Base-by-base conservation (phyloP, 92 coral and sea anemone species). In the Epizoanthus rinbou region DNA sequence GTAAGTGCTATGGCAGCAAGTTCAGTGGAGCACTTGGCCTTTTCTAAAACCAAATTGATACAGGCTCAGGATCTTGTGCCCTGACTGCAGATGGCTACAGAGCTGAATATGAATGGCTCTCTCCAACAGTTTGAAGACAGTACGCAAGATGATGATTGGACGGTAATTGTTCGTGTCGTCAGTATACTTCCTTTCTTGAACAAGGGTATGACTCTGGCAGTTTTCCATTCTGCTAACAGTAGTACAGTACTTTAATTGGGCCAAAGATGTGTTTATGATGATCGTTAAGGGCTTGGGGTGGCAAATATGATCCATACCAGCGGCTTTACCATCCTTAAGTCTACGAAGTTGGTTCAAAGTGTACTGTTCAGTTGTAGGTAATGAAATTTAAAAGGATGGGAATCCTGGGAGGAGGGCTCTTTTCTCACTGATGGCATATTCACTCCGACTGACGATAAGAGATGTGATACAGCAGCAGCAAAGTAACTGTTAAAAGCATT, bases 261-360 rank as follows among this genome's bases (percentile, higher is more conserved):
- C 28, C 76, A 71, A 50, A 71, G 57, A 43, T 31, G 76, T 71
- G 22, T 71, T 69, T 35, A 69, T 37, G 28, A 71, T 35, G 11
- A 69, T 47, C 9, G 59, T 71, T 60, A 81, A 68, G 85, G 50
- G 78, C 75, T 81, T 64, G 21, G 57, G 72, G 74, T 35, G 73
- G 73, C n/a, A n/a, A n/a, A 64, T 63, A 64, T 62, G 33, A 80
- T 80, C 74, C 18, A 41, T 37, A 54, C 59, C 73, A 15, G 73
- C 15, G 23, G 84, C 84, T 58, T 80, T 64, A 37, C 60, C 22
- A 41, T 59, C 63, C 59, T 80, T 80, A 17, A 64, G 23, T 24
- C 84, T 60, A 25, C 8, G 72, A 66, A 66, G 47, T 59, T 73
- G 78, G 25, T 47, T 52, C 16, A 73, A 18, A 2, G 58, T 70